Evolutionary conservation across 2,113 vertebrate species (phyloP), one percentile per base, ranked within the genome.

Genomic region (Charina bottae): DNA sequence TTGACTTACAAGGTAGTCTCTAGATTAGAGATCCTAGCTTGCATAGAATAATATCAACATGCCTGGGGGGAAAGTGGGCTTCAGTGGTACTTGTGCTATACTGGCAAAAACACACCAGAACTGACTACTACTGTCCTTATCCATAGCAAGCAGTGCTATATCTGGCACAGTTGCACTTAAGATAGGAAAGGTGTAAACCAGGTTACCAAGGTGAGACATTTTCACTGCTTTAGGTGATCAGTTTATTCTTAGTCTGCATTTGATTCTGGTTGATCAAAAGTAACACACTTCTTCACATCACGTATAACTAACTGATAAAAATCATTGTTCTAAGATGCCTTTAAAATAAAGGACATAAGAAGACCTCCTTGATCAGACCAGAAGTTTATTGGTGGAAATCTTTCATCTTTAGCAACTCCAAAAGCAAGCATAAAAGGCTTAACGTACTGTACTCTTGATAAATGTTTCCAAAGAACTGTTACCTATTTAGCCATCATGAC

Each of bases 261-360:
- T 2, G 92, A 90, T 89, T 96, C 93, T 88, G 53, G 55, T 85
- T 94, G 64, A 85, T 60, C 8, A 33, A 49, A 60, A 84, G 19
- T 19, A 21, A 0, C 1, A 9, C 3, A 3, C 53, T 88, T 26
- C 8, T 46, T 62, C 59, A 62, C 59, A 64, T 46, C 59, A 13
- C 33, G 15, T n/a, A n/a, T 17, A 55, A 55, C 72, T 37, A 37
- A 17, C 37, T 59, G 4, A 49, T 13, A 33, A 49, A 42, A 58
- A 6, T 46, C 53, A 26, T 42, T 59, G 37, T 24, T 78, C 19
- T 78, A n/a, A 59, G 72, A 83, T 46, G n/a, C 2, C 56, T 59
- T 88, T 88, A 88, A 59, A 58, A 60, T 88, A 46, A 60, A 59
- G 1, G 12, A 85, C 7, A 26, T 28, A n/a, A 19, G 85, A 17